These are phyloP conservation scores for Brachyptera putata DNA, from an alignment of 2,888 invertebrate genomes.

Conservation along the genomic window DNA sequence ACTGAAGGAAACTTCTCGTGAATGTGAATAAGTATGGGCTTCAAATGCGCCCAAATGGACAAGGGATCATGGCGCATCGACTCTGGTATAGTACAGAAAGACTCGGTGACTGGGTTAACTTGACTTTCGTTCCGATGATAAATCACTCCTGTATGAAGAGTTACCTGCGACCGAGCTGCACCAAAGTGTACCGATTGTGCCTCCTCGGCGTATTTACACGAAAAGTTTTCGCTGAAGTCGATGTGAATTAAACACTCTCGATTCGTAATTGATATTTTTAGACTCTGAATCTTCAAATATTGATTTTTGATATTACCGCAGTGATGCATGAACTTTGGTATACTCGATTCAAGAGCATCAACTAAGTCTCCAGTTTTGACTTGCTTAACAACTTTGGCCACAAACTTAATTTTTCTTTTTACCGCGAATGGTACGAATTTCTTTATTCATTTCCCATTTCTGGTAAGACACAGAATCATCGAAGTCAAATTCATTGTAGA, in stretches of 20 bases:
- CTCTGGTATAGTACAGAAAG: constrained; percentile 38
- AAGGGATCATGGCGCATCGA: constrained; percentile 40
- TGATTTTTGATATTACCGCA: constrained; percentile 36
- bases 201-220: constrained; percentile 23
- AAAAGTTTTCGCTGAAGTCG: constrained; percentile 25
- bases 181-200: constrained; percentile 23
- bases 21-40: constrained; percentile 37
- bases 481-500: constrained; percentile 19
- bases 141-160: constrained; percentile 34
- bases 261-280: constrained; percentile 11
- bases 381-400: constrained; percentile 41
- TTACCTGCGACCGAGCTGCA: constrained; percentile 20
- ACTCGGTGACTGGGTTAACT: constrained; percentile 39
- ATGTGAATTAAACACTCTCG: constrained; percentile 23
- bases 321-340: constrained; percentile 40
- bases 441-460: not conserved
- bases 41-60: constrained; percentile 43
- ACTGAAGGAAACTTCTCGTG: constrained; percentile 26
- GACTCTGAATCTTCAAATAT: not conserved
- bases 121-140: constrained; percentile 33
- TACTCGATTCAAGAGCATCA: constrained; percentile 42
- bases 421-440: not conserved
- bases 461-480: not conserved
- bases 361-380: constrained; percentile 41
- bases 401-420: constrained; percentile 39